phyloP scores from a whole-genome alignment of 1,140 invertebrate species.

The Caerostris darwini region DNA sequence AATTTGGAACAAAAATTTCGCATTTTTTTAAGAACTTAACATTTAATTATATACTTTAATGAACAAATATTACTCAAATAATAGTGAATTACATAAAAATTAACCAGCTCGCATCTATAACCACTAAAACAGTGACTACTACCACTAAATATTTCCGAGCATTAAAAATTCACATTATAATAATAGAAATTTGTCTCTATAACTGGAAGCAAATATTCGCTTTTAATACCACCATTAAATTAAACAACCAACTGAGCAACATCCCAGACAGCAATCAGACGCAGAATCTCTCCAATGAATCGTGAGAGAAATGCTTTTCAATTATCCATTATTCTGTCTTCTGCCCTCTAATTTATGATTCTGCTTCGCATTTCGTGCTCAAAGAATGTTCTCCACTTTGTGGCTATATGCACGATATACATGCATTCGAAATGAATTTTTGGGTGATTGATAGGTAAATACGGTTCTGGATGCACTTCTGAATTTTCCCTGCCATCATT shows the following conservation, averaged over 20 bases:
- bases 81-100: too few relatives aligned
- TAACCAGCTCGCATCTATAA: too few relatives aligned
- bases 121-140: too few relatives aligned
- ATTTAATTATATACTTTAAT: too few relatives aligned
- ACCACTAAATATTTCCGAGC: too few relatives aligned
- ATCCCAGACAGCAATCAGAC: neutral
- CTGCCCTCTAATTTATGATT: neutral
- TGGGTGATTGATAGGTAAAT: conserved; percentile 11
- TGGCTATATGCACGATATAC: neutral
- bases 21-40: too few relatives aligned
- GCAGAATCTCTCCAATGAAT: neutral
- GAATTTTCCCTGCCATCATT: too few relatives aligned
- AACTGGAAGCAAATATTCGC: neutral
- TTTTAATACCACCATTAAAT: neutral
- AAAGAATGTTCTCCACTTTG: neutral
- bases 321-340: neutral
- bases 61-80: too few relatives aligned
- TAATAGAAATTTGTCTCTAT: neutral
- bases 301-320: neutral
- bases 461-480: neutral
- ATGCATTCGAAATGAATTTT: neutral
- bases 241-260: neutral
- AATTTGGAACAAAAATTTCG: too few relatives aligned
- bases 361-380: neutral
- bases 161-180: neutral